A percentile compares a stretch with the other conserved stretches of the same genome.
Conservation (phyloP, 2,113 vertebrate genomes). For the Rhinichthys klamathensis region DNA sequence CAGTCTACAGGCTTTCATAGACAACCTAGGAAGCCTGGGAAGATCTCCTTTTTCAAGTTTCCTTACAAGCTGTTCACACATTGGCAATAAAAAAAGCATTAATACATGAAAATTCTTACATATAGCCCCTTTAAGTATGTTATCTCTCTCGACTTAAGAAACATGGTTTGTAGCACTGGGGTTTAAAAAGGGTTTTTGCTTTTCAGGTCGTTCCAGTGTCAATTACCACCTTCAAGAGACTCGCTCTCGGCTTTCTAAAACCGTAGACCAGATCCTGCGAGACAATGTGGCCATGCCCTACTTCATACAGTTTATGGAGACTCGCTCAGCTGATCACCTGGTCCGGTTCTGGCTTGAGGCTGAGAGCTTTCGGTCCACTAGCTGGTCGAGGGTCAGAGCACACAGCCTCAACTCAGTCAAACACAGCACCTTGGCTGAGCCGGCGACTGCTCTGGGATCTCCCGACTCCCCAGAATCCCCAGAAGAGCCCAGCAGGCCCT, state of each 20-base stretch:
- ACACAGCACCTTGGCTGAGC: constrained; percentile 94
- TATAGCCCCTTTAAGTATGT: neutral
- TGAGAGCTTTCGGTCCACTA: constrained; percentile 90
- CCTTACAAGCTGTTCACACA: no score
- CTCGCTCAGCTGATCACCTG: constrained; percentile 87
- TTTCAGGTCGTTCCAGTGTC: constrained; percentile 92
- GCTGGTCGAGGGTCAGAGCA: constrained; percentile 93
- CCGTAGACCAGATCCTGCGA: constrained; percentile 89
- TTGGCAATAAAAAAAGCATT: no score
- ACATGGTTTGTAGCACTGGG: neutral
- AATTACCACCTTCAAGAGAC: constrained; percentile 93
- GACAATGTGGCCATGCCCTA: constrained; percentile 90
- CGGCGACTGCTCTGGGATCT: constrained; percentile 67
- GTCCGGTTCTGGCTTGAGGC: constrained; percentile 96
- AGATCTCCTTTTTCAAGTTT: no score
- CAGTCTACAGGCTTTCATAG: no score
- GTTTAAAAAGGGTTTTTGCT: neutral
- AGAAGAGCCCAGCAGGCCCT: neutral
- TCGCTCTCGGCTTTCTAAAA: constrained; percentile 95
- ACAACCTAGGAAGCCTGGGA: no score
- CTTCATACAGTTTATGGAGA: constrained; percentile 92
- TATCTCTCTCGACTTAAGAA: neutral
- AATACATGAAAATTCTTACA: no score
- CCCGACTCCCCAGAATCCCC: constrained; percentile 52
- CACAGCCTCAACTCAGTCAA: constrained; percentile 96